Evolutionary conservation across 1,140 invertebrate genomes (phyloP).

Genomic region (Argopecten irradians): DNA sequence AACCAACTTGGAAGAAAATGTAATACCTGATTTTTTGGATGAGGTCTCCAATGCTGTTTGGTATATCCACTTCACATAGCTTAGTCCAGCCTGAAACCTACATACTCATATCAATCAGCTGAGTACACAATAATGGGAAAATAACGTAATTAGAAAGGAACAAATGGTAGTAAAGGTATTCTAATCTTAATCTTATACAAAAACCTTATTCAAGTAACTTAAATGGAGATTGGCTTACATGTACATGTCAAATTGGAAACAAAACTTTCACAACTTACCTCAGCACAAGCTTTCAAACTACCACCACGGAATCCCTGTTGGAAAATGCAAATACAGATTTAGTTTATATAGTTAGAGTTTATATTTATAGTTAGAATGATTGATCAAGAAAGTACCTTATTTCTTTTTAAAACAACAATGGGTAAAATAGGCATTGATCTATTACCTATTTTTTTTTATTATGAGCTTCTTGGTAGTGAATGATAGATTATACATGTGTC

Average conservation of each 20-base stretch:
- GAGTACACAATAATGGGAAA: too few species aligned
- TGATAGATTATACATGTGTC: too few species aligned
- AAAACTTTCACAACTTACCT: constrained; percentile 51
- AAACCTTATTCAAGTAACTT: not conserved
- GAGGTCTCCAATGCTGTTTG: constrained; percentile 78
- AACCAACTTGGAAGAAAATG: not conserved
- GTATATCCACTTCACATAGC: constrained; percentile 92
- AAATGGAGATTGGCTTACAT: too few species aligned
- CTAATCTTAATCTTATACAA: not conserved
- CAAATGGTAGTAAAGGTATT: too few species aligned
- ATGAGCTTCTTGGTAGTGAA: too few species aligned
- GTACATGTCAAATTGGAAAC: not conserved
- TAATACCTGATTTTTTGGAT: constrained; percentile 36
- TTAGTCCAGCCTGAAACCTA: constrained; percentile 92
- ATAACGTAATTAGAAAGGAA: too few species aligned
- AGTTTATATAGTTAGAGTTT: too few species aligned
- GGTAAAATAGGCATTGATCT: too few species aligned
- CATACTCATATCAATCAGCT: constrained; percentile 68
- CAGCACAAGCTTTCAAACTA: constrained; percentile 68
- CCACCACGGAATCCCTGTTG: constrained; percentile 69
- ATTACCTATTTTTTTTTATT: too few species aligned
- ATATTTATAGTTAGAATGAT: too few species aligned
- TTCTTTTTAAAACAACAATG: too few species aligned
- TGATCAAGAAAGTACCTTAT: too few species aligned
- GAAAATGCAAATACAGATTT: constrained; percentile 33